Evolutionary conservation across 2,113 vertebrate genomes (phyloP), one percentile per base, ranked within the genome.

Genomic region (Leuciscus idus): DNA sequence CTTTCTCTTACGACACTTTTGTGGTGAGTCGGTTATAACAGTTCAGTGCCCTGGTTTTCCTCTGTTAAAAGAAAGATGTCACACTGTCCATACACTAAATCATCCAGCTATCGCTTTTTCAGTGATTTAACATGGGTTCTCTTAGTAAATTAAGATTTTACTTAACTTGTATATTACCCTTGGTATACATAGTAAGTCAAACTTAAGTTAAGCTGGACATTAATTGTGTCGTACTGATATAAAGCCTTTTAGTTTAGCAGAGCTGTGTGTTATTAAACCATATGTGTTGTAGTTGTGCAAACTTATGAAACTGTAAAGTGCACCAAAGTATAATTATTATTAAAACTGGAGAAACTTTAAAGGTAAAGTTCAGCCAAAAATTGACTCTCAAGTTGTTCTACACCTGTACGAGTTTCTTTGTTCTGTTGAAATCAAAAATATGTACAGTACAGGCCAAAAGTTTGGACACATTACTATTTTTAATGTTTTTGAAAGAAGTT

Each of bases 1-100:
- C 95, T 28, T 99, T 99, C 85, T 98, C 97, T 0, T 99, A 99
- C 0, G 98, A 99, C 86, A 99, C 98, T 11, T 99, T 98, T 88
- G 98, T 99, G 95, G 98, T 99, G 91, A 86, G 97, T 97, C 8
- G 82, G 43, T 9, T 33, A 39, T 36, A 33, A 9, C 1, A 4
- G 26, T 66, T 21, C 15, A 26, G 28, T 55, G 28, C 6, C 26
- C 48, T 26, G 6, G 1, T 59, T 26, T 73, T 21, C 11, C 2
- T 4, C 15, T 15, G 43, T 70, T 23, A n/a, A 36, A 70, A n/a
- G 4, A 12, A 59, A 2, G 17, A 7, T n/a, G 55, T n/a, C 5
- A 11, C 21, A 21, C 7, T 33, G 7, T 43, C 48, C 5, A 26
- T 11, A n/a, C 21, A 43, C 11, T 12, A 23, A 5, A 3, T 11